Base-by-base conservation (phyloP, 2,797 vertebrate species). In the Cynopterus sphinx region DNA sequence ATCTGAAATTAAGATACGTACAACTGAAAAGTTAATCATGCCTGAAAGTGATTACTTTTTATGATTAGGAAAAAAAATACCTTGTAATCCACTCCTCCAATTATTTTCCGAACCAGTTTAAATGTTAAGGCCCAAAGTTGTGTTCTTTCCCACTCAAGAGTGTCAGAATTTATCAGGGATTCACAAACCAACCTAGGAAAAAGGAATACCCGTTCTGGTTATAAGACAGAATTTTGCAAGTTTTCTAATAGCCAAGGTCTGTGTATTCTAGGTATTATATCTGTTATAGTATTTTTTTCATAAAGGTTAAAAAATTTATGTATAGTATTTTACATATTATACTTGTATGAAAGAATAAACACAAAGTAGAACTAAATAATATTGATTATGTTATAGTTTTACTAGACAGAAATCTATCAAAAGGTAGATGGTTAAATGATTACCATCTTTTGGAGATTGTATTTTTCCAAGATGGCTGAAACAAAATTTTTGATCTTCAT, bases 61-160 rank as follows among this genome's bases (percentile, higher is more conserved):
- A 78, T 67, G 92, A 95, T 53, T 61, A 89, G 36, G 41, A 82
- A 96, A 93, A 49, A 49, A 8, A 94, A 84, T 98, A 99, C 99
- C 99, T 99, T 99, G 97, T 99, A 99, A 98, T 99, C 99, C 85
- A 99, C 99, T 87, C 99, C 99, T 91, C 99, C 99, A 28, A 99
- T 99, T 97, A 99, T 99, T 98, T 99, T 99, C 92, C 99, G 99
- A 95, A 99, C 98, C 85, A 99, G 98, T 97, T 98, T 99, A 98
- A 99, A 99, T 2, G 99, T 99, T 97, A 99, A 98, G 8, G 99
- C 99, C 99, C 99, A 99, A 77, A 99, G 97, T 95, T 99, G 99
- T 59, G 99, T 99, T 97, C 99, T 99, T 97, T 99, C 99, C 99
- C 99, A 99, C 96, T 99, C 99, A 95, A 99, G 98, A 2, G 98